Evolutionary conservation across 2,888 invertebrate species (phyloP).

Genomic region (Melangyna quadrimaculata): DNA sequence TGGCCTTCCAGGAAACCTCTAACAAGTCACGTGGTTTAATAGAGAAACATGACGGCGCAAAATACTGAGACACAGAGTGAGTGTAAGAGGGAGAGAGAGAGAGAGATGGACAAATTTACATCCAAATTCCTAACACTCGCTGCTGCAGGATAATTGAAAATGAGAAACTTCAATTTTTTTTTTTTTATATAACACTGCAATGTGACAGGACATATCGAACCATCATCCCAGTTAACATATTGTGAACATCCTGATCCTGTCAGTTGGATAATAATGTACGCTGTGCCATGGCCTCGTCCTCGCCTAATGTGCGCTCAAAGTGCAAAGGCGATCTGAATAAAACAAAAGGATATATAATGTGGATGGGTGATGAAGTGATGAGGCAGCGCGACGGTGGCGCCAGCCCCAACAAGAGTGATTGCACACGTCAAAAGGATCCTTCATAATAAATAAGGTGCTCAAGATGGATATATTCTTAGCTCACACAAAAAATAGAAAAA

Average conservation of each 20-base stretch:
- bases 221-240: slow-evolving; percentile 55
- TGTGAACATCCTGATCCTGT: slow-evolving; percentile 50
- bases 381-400: too few species aligned
- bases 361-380: neutral
- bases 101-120: neutral
- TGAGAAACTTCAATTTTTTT: neutral
- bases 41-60: slow-evolving; percentile 54
- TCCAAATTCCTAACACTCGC: slow-evolving; percentile 43
- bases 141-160: slow-evolving; percentile 66
- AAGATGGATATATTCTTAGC: slow-evolving; percentile 1
- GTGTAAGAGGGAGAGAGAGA: neutral
- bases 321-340: slow-evolving; percentile 62
- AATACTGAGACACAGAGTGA: neutral
- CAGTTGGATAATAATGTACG: slow-evolving; percentile 12
- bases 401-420: slow-evolving; percentile 52
- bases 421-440: slow-evolving; percentile 68
- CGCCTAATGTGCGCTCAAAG: slow-evolving; percentile 51
- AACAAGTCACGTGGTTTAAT: slow-evolving; percentile 70
- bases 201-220: slow-evolving; percentile 46
- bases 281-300: neutral
- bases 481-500: neutral
- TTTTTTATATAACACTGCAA: neutral
- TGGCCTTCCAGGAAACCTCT: slow-evolving; percentile 4
- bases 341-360: slow-evolving; percentile 38
- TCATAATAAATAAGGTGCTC: slow-evolving; percentile 65